A percentile compares a stretch with the other conserved stretches of the same genome.
These are phyloP conservation scores for Entomyzon cyanotis DNA, from an alignment of 2,113 vertebrate species.

Conservation along the genomic window DNA sequence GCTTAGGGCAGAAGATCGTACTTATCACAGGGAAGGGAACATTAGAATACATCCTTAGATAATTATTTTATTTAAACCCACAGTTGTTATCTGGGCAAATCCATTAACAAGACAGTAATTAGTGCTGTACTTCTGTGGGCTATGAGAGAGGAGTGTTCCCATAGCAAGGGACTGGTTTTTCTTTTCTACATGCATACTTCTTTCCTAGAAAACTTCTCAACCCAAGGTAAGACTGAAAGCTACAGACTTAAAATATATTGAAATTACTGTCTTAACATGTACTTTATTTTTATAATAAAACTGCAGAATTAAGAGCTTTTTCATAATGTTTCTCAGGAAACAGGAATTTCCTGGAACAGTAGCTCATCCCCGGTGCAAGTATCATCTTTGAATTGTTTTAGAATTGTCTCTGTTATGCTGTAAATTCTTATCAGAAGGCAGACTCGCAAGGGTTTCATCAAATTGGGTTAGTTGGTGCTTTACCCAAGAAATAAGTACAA, in stretches of 20 bases:
- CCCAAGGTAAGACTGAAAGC: background rate
- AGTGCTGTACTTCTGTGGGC: background rate
- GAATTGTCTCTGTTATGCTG: background rate
- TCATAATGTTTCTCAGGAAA: background rate
- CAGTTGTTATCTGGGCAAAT: background rate
- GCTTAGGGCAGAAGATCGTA: background rate
- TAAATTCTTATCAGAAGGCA: background rate
- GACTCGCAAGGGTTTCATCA: background rate
- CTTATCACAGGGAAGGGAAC: background rate
- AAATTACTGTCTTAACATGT: background rate
- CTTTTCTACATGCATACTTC: background rate
- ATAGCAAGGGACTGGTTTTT: background rate
- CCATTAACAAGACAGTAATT: background rate
- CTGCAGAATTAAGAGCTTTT: background rate
- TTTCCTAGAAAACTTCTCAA: background rate
- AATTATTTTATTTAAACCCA: slow-evolving; percentile 15
- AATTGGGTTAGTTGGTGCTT: background rate
- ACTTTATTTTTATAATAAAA: slow-evolving; percentile 2
- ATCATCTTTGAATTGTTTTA: background rate
- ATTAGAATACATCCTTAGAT: background rate
- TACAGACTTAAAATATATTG: background rate
- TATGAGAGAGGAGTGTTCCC: background rate
- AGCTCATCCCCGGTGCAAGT: background rate
- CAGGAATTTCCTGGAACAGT: background rate
- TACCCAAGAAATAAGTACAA: background rate